Conservation (phyloP, 2,888 invertebrate species). For the Ectobius pallidus region DNA sequence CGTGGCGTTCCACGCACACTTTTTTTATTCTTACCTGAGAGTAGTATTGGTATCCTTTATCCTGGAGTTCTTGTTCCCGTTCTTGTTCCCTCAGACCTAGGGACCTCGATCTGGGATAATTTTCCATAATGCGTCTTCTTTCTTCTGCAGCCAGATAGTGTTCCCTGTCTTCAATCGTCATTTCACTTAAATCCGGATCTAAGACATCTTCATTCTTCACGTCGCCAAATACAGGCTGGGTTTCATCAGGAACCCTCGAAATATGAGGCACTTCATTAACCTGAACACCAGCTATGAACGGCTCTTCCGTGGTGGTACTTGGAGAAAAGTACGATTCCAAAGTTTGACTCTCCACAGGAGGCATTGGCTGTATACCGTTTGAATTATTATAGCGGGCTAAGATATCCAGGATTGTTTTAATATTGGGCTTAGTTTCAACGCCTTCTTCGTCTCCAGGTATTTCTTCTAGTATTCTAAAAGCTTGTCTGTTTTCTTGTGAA, state of each 20-base stretch:
- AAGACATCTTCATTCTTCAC: background rate
- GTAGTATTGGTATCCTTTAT: background rate
- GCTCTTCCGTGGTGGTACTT: background rate
- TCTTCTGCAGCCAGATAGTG: background rate
- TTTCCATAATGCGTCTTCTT: background rate
- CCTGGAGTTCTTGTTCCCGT: background rate
- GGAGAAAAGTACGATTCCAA: too few relatives aligned
- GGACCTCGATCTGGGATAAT: background rate
- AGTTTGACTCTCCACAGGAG: too few relatives aligned
- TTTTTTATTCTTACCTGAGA: constrained; percentile 11
- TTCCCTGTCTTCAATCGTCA: background rate
- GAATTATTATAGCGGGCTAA: too few relatives aligned
- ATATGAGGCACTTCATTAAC: background rate
- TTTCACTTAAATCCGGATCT: background rate
- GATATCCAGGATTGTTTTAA: too few relatives aligned
- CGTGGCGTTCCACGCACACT: too few relatives aligned
- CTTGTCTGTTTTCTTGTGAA: too few relatives aligned
- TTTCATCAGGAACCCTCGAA: background rate
- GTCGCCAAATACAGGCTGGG: background rate
- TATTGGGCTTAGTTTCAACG: too few relatives aligned
- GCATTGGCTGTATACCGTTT: too few relatives aligned
- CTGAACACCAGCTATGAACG: background rate
- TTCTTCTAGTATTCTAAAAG: too few relatives aligned
- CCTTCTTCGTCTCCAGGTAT: too few relatives aligned
- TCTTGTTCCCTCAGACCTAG: background rate